Evolutionary conservation across 1,140 invertebrate genomes (phyloP).

Genomic region (Temnothorax longispinosus): DNA sequence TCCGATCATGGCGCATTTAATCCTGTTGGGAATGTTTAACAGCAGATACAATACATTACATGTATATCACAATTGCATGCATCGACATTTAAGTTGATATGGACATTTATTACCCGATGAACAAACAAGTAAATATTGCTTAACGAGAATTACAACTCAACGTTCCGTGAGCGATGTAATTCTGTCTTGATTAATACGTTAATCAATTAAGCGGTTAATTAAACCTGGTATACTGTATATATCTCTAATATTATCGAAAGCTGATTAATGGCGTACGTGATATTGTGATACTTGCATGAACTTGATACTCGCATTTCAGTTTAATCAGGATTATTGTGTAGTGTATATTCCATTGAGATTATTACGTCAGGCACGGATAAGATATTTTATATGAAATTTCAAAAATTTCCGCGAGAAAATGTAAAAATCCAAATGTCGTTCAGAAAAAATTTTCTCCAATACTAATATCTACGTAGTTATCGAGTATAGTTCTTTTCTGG

Average conservation of each 20-base stretch:
- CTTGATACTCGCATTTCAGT: conserved; percentile 11
- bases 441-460: background rate
- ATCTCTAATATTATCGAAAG: conserved; percentile 49
- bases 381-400: background rate
- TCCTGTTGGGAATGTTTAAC: background rate
- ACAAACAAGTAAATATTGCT: conserved; percentile 52
- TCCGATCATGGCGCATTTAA: background rate
- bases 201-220: conserved; percentile 59
- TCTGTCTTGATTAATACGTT: conserved; percentile 56
- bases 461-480: background rate
- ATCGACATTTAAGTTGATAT: conserved; percentile 48
- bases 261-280: conserved; percentile 45
- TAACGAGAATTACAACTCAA: conserved; percentile 18
- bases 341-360: background rate
- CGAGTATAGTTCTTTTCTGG: no score
- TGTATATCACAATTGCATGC: conserved; percentile 30
- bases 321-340: background rate
- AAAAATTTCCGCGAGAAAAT: no score
- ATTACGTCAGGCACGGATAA: background rate
- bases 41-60: conserved; percentile 5
- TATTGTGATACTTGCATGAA: conserved; percentile 26
- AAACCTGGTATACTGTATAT: background rate
- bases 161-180: conserved; percentile 25
- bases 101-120: conserved; percentile 33
- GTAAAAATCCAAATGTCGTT: background rate